A percentile compares a stretch with the other conserved stretches of the same genome.
Conservation (phyloP, 1,140 invertebrate genomes). For the Halesus radiatus region DNA sequence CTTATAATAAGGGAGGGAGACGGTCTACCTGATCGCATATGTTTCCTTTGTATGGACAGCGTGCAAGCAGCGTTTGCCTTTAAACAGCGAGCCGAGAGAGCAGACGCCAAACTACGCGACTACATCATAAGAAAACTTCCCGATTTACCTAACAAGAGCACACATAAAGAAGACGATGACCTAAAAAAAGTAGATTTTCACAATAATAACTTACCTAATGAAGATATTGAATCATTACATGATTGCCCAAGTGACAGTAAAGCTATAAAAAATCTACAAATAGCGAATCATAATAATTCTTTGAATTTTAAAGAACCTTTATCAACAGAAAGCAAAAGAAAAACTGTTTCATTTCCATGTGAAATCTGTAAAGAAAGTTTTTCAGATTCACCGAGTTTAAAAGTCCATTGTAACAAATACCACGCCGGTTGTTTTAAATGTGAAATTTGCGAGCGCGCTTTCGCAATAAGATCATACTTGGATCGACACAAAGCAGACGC, state of each 20-base stretch:
- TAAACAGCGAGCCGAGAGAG: slow-evolving; percentile 40
- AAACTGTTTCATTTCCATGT: slow-evolving; percentile 31
- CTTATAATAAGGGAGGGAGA: background rate
- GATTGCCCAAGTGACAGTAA: background rate
- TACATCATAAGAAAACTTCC: slow-evolving; percentile 39
- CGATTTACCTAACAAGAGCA: background rate
- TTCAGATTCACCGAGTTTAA: slow-evolving; percentile 13
- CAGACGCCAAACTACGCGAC: slow-evolving; percentile 37
- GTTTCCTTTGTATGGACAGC: slow-evolving; percentile 18
- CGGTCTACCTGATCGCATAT: slow-evolving; percentile 20
- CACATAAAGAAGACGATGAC: background rate
- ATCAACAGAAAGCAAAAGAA: background rate
- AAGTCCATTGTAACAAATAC: slow-evolving; percentile 39
- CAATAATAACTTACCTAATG: background rate
- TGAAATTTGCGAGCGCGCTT: slow-evolving; percentile 44
- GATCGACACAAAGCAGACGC: slow-evolving; percentile 38
- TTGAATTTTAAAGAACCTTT: background rate
- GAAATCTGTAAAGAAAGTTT: slow-evolving; percentile 45
- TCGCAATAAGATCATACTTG: slow-evolving; percentile 41
- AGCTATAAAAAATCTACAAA: background rate
- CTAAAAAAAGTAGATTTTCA: background rate
- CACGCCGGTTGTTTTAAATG: slow-evolving; percentile 44
- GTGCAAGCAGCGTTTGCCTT: slow-evolving; percentile 14
- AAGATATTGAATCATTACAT: background rate
- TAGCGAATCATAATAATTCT: slow-evolving; percentile 21